These are phyloP conservation scores for Muricea muricata DNA, from an alignment of 92 coral and sea anemone species.

Conservation along the genomic window DNA sequence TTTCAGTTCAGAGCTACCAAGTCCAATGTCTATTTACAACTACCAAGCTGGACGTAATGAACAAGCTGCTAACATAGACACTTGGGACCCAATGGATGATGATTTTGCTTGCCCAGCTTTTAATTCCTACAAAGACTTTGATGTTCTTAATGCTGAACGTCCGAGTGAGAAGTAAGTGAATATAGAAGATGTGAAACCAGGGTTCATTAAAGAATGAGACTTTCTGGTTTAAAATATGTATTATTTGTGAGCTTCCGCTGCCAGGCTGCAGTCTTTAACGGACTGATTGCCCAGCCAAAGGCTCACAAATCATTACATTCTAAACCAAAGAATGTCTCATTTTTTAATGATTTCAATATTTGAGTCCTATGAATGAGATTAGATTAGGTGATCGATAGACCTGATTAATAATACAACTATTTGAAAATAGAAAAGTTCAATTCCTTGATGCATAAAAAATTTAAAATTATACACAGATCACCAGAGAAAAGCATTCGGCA, in stretches of 20 bases:
- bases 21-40: too few species aligned
- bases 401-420: too few species aligned
- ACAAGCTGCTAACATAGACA: constrained; percentile 18
- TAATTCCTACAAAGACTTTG: constrained; percentile 71
- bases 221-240: too few species aligned
- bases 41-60: neutral
- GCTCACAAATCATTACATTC: too few species aligned
- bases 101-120: constrained; percentile 81
- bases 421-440: neutral
- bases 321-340: too few species aligned
- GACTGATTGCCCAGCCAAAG: too few species aligned
- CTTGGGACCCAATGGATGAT: constrained; percentile 92
- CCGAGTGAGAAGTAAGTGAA: neutral
- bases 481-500: neutral
- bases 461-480: neutral
- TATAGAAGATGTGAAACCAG: neutral
- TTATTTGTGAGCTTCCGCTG: too few species aligned
- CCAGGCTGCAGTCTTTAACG: too few species aligned
- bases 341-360: too few species aligned
- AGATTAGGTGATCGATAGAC: too few species aligned
- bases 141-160: constrained; percentile 34
- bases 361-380: too few species aligned
- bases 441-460: neutral
- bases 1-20: neutral
- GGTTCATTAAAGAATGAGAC: too few species aligned